Evolutionary conservation across 2,113 vertebrate genomes (phyloP).

Genomic region (Thalassoma bifasciatum): DNA sequence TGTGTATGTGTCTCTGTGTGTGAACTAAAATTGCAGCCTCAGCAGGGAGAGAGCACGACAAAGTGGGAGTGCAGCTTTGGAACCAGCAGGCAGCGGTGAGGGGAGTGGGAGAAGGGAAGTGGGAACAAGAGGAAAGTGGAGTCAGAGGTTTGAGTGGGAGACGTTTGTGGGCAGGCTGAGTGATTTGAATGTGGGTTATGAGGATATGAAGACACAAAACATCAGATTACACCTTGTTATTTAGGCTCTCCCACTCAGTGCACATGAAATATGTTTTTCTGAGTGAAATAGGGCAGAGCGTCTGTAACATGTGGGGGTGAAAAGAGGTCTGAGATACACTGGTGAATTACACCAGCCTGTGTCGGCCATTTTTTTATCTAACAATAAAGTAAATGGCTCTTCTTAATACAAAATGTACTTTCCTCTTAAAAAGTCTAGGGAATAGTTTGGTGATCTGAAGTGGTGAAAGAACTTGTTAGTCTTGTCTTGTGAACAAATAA

Average conservation of each 20-base stretch:
- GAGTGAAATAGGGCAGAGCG: not conserved
- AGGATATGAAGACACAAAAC: slow-evolving; percentile 54
- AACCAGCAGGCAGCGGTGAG: slow-evolving; percentile 29
- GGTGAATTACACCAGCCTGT: not conserved
- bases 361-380: no score
- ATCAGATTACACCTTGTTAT: slow-evolving; percentile 40
- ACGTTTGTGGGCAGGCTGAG: slow-evolving; percentile 31
- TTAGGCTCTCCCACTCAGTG: slow-evolving; percentile 13
- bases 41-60: slow-evolving; percentile 58
- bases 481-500: no score
- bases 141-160: slow-evolving; percentile 72
- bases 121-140: slow-evolving; percentile 58
- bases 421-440: no score
- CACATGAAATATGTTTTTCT: slow-evolving; percentile 6
- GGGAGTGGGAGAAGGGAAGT: slow-evolving; percentile 43
- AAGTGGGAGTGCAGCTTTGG: slow-evolving; percentile 40
- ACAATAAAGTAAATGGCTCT: no score
- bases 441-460: no score
- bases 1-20: no score
- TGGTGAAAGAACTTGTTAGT: no score
- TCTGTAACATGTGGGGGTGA: not conserved
- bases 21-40: slow-evolving; percentile 52
- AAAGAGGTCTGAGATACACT: not conserved
- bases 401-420: slow-evolving; percentile 2
- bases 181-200: slow-evolving; percentile 48